These are phyloP conservation scores for Xylocopa sonorina DNA, from an alignment of 1,140 invertebrate genomes.

Conservation along the genomic window DNA sequence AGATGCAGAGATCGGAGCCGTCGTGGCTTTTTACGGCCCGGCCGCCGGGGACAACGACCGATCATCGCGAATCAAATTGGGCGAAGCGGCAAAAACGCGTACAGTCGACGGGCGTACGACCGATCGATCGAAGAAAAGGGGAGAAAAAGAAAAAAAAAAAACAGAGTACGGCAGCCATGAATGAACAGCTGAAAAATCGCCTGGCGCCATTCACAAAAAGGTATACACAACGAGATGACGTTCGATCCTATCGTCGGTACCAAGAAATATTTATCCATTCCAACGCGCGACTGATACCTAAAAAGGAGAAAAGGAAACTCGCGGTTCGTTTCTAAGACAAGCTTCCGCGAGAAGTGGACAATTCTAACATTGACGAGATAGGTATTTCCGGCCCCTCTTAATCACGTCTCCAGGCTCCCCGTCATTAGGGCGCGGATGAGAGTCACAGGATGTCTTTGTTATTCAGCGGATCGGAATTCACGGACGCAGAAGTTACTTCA, in stretches of 20 bases:
- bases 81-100: not conserved
- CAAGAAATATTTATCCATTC: too few relatives aligned
- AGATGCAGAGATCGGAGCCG: slow-evolving; percentile 21
- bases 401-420: not conserved
- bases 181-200: slow-evolving; percentile 2
- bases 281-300: too few relatives aligned
- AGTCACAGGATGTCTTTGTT: slow-evolving; percentile 15
- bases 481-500: slow-evolving; percentile 25
- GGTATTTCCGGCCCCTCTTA: too few relatives aligned
- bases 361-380: too few relatives aligned
- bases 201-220: not conserved
- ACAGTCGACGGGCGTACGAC: slow-evolving; percentile 23
- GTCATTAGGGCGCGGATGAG: not conserved
- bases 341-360: too few relatives aligned
- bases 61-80: not conserved
- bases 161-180: not conserved
- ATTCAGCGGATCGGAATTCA: slow-evolving; percentile 40
- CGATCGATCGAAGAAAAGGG: not conserved
- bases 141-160: too few relatives aligned
- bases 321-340: too few relatives aligned
- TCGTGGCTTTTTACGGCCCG: not conserved
- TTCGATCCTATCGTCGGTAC: too few relatives aligned
- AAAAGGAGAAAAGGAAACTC: not conserved
- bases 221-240: too few relatives aligned
- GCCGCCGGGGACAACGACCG: slow-evolving; percentile 31